These are phyloP conservation scores for Pollenia angustigena DNA, from an alignment of 2,888 invertebrate genomes.

Conservation along the genomic window DNA sequence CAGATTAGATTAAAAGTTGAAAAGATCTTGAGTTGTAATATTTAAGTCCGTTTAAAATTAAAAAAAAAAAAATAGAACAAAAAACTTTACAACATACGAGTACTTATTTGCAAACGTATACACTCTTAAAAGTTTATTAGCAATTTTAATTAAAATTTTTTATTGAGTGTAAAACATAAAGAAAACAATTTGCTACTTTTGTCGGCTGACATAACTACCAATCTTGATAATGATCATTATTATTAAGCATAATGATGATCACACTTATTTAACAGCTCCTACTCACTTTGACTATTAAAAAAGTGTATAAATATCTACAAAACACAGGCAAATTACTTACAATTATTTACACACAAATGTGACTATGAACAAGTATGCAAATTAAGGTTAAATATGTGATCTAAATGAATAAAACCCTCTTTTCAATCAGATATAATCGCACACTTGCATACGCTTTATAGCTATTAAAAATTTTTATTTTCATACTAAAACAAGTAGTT, in stretches of 20 bases:
- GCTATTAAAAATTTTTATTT: conserved; percentile 33
- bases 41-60: too few relatives aligned
- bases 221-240: conserved; percentile 23
- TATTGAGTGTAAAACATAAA: conserved; percentile 19
- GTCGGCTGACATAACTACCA: conserved; percentile 41
- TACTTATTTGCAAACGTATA: conserved; percentile 15
- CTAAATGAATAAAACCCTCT: conserved; percentile 67
- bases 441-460: not conserved
- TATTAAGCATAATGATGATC: conserved; percentile 28
- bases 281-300: conserved; percentile 27
- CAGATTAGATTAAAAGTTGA: too few relatives aligned
- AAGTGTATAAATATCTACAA: not conserved
- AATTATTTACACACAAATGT: conserved; percentile 18
- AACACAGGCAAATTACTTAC: not conserved
- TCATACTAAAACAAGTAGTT: conserved; percentile 14
- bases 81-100: too few relatives aligned
- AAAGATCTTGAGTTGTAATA: too few relatives aligned
- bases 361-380: conserved; percentile 33
- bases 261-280: conserved; percentile 46
- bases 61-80: too few relatives aligned
- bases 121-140: not conserved
- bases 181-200: conserved; percentile 39
- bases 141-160: conserved; percentile 29
- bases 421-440: not conserved
- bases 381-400: conserved; percentile 71